Evolutionary conservation across 2,888 invertebrate genomes (phyloP), one percentile per base, ranked within the genome.

Genomic region (Osedax fenrisi): DNA sequence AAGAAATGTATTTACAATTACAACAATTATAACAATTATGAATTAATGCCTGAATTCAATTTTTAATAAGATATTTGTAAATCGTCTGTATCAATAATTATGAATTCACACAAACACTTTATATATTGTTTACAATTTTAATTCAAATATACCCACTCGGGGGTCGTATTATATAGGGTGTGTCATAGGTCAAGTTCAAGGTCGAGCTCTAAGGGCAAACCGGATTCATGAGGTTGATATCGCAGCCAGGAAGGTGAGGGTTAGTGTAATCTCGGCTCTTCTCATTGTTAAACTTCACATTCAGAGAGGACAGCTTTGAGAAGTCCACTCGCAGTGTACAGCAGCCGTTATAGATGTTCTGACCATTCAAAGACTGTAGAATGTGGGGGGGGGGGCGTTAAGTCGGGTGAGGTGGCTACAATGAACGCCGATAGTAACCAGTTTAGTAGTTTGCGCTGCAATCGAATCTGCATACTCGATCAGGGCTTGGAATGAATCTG

Each of bases 201-300:
- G n/a, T n/a, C n/a, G n/a, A n/a, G n/a, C n/a, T n/a, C n/a, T n/a
- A n/a, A n/a, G n/a, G n/a, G n/a, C 41, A 41, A 41, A 41, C 41
- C 10, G 5, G 41, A 17, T 41, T 41, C 26, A 68, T 21, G n/a
- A 76, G 76, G 10, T 24, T 62, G 24, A 76, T 75, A 59, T 97
- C 96, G 72, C 97, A 97, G 73, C 93, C 92, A 3, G 97, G 97
- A 84, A 98, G 89, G 84, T 91, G 91, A 73, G 97, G 97, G 87
- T 98, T 97, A 81, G 97, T 98, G 88, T 95, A 98, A 87, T 98
- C 98, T 77, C 97, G 89, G 77, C 94, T 95, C 87, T 99, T 98
- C 88, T 99, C 98, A 87, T 98, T 99, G 88, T 98, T 99, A 88
- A 95, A 99, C 86, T 96, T 95, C 80, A 98, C 97, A 87, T 97